Evolutionary conservation across 2,888 invertebrate genomes (phyloP), one percentile per base, ranked within the genome.

Genomic region (Drosophila atroscutellata): DNA sequence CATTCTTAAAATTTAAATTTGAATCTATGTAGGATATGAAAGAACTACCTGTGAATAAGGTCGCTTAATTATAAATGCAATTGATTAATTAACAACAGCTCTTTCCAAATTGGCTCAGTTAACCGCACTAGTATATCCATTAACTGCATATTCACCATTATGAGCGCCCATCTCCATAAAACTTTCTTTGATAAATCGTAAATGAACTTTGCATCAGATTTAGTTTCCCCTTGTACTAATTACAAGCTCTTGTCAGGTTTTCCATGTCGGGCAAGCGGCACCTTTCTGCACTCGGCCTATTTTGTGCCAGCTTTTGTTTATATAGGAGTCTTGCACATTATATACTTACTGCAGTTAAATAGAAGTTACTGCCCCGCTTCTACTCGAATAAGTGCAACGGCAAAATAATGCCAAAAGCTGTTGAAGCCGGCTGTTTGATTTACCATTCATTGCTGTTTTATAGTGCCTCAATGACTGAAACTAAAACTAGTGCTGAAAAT

Each of bases 381-480:
- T 62, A 62, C 47, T 50, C 55, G 67, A 63, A 57, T 71, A 72
- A 77, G 75, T 80, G 77, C 75, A 73, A 66, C 62, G 71, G 72
- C 72, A 82, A 84, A 84, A 84, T 84, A 71, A 80, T 86, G 86
- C 81, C 85, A 83, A 85, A 85, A 83, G 88, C 86, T 64, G 83
- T 87, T 85, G 77, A 74, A 81, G 85, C 77, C 77, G 81, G 86
- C 68, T 83, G 88, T 86, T 86, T 86, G 85, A 86, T 86, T 86
- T 86, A 88, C 85, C 85, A 88, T 86, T 86, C 85, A 86, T 88
- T 86, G 86, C 85, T 81, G 83, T 83, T 88, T 85, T 88, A 81
- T 80, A 81, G 81, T 77, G 77, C 81, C 88, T 88, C 81, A 81
- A 81, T 81, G 77, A 57, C 66, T 72, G 68, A 62, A 81, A 81